A percentile compares a stretch with the other conserved stretches of the same genome.
Evolutionary conservation across 2,888 invertebrate genomes (phyloP).

Genomic region (Schizaphis graminum): DNA sequence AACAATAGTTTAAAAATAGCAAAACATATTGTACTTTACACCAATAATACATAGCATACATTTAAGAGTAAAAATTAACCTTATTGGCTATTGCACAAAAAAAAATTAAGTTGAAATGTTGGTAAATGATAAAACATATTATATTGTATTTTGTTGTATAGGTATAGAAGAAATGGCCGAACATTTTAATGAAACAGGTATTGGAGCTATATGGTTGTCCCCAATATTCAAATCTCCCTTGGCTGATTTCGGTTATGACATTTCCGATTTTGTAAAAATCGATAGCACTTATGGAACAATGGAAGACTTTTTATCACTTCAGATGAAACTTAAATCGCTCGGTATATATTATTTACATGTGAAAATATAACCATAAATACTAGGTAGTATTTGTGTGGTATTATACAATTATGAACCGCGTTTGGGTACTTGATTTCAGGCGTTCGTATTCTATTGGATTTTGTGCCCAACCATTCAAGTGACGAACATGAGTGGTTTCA

Average conservation of each 20-base stretch:
- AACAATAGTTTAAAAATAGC: background rate
- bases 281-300: conserved; percentile 76
- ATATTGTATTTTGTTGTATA: conserved; percentile 43
- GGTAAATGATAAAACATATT: background rate
- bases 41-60: background rate
- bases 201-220: conserved; percentile 79
- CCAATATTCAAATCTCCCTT: conserved; percentile 80
- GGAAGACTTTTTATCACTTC: conserved; percentile 73
- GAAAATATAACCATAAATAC: background rate
- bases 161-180: conserved; percentile 72
- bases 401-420: background rate
- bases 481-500: conserved; percentile 86
- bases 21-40: background rate
- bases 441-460: conserved; percentile 77
- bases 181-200: conserved; percentile 76
- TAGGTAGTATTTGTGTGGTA: background rate
- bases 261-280: conserved; percentile 75
- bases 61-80: background rate
- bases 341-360: conserved; percentile 67
- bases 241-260: conserved; percentile 79
- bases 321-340: conserved; percentile 71
- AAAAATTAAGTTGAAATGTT: background rate
- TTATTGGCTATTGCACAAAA: background rate
- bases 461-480: conserved; percentile 83
- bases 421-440: conserved; percentile 70